Conservation (phyloP, 2,113 vertebrate genomes). For the Clarias macrocephalus region DNA sequence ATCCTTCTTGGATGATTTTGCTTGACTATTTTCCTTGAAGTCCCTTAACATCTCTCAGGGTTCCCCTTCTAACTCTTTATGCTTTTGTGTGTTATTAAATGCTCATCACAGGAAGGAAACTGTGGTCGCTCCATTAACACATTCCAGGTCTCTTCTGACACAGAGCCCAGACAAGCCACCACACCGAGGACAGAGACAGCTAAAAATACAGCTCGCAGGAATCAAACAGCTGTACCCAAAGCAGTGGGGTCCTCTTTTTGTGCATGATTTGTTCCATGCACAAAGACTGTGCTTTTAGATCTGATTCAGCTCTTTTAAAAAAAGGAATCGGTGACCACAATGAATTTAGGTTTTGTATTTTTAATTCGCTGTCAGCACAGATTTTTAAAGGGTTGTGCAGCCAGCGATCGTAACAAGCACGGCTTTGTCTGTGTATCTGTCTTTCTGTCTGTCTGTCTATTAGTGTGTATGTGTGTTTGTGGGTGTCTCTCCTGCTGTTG, state of each 20-base stretch:
- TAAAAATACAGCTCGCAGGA: conserved; percentile 57
- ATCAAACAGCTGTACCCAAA: conserved; percentile 2
- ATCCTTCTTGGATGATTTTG: neutral
- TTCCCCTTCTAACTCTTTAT: neutral
- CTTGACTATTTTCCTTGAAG: neutral
- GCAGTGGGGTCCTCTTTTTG: conserved; percentile 10
- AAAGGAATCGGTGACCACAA: conserved; percentile 1
- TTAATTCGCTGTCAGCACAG: conserved; percentile 23
- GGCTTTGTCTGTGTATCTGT: neutral
- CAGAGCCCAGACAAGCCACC: conserved; percentile 39
- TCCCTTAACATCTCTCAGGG: neutral
- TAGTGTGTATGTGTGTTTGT: conserved; percentile 49
- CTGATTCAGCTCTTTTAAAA: conserved; percentile 26
- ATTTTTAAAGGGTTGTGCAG: neutral
- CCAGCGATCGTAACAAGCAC: neutral
- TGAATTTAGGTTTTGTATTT: conserved; percentile 10
- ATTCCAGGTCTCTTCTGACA: conserved; percentile 66
- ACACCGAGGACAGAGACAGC: conserved; percentile 37
- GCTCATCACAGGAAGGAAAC: conserved; percentile 65
- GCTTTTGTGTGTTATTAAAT: conserved; percentile 44
- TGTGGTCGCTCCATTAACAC: conserved; percentile 70
- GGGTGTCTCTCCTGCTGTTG: conserved; percentile 47
- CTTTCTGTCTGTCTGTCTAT: conserved; percentile 19
- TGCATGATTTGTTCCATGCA: neutral
- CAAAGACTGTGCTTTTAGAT: conserved; percentile 1